Evolutionary conservation across 1,140 invertebrate genomes (phyloP), one percentile per base, ranked within the genome.

Genomic region (Papilio helenus): DNA sequence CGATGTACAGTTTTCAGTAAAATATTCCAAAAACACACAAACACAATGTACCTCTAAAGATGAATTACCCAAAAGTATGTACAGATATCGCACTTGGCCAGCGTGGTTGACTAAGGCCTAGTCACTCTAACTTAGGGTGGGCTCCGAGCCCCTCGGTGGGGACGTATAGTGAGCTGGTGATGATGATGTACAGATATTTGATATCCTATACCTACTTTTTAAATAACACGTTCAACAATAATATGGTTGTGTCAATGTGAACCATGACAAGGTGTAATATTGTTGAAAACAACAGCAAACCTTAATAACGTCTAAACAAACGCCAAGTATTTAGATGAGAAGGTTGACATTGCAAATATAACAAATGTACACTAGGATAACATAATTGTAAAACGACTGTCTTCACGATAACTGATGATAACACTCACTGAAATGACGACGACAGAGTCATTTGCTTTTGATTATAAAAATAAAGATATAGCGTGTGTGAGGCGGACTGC

Each of bases 261-360:
- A 68, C 16, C 26, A 16, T 16, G 26, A 68, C 61, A 23, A 61
- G 58, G 10, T 23, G 4, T 29, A 7, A 29, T 29, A 16, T 29
- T 68, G 26, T 68, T 68, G 26, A 29, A 12, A 20, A 72, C 39
- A 72, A 42, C 18, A 34, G 14, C 65, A 12, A 68, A 1, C 8
- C 73, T 55, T 58, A 34, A 77, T 77, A 77, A 65, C 26, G 58
- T 44, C 29, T 76, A 9, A 49, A 76, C 51, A 76, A 77, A 77
- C 39, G 76, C 42, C 39, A 44, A 58, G 55, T 58, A 46, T 77
- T 77, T 44, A 65, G 29, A 46, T 68, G 61, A 49, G 72, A 77
- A 39, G 34, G 55, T 77, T 65, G 76, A 77, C 76, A 65, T 77
- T 77, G 76, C 58, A 77, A 77, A 77, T 77, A 77, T 26, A 77